A percentile compares a stretch with the other conserved stretches of the same genome.
These are phyloP conservation scores for Ditylenchus dipsaci DNA, from an alignment of 1,140 invertebrate species.

Conservation along the genomic window DNA sequence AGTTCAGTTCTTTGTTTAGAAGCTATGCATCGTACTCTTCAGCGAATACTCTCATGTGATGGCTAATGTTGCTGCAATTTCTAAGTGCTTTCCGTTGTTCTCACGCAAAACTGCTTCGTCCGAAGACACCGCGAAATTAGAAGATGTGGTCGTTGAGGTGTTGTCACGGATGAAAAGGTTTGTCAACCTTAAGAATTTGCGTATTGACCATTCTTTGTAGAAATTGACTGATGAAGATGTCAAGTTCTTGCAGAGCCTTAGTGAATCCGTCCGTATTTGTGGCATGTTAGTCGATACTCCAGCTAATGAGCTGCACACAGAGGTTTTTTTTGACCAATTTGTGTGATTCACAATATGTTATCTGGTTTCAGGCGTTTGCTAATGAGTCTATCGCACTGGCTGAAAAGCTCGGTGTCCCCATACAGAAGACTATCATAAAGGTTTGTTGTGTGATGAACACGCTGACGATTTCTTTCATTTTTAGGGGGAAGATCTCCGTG, in stretches of 20 bases:
- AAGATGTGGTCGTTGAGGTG: constrained; percentile 41
- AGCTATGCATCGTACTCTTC: constrained; percentile 43
- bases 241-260: constrained; percentile 41
- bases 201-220: constrained; percentile 24
- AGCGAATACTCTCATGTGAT: constrained; percentile 42
- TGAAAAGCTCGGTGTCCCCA: constrained; percentile 22
- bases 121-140: constrained; percentile 12
- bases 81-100: constrained; percentile 45
- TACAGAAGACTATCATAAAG: constrained; percentile 45
- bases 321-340: constrained; percentile 7
- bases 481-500: constrained; percentile 44
- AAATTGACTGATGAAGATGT: constrained; percentile 39
- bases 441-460: constrained; percentile 4
- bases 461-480: neutral
- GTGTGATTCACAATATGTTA: neutral
- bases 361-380: constrained; percentile 36
- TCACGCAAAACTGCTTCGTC: constrained; percentile 35
- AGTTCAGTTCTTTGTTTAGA: constrained; percentile 22
- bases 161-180: constrained; percentile 48
- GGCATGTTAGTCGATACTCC: constrained; percentile 47
- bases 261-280: constrained; percentile 32
- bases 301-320: constrained; percentile 43
- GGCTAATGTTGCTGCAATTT: constrained; percentile 38
- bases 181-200: neutral
- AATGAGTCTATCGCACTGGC: constrained; percentile 46